Evolutionary conservation across 1,140 invertebrate genomes (phyloP).

Genomic region (Drosophila varians): DNA sequence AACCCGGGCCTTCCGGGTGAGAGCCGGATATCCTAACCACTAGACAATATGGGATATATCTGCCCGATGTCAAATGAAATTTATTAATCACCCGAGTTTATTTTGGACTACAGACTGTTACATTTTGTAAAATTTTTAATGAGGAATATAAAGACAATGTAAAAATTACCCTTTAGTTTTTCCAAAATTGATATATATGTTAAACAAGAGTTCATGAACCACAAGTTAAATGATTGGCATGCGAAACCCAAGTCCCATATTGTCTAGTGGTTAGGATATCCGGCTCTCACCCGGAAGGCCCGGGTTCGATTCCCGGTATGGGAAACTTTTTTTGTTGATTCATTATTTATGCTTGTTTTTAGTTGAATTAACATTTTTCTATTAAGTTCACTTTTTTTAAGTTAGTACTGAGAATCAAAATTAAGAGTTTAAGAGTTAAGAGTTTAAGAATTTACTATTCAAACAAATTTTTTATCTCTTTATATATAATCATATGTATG

Average conservation of each 20-base stretch:
- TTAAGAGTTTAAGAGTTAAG: too few species aligned
- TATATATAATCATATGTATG: too few species aligned
- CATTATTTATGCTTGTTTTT: background rate
- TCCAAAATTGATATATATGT: too few species aligned
- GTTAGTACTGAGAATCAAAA: too few species aligned
- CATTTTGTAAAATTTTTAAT: background rate
- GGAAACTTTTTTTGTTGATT: constrained; percentile 18
- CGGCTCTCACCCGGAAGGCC: constrained; percentile 93
- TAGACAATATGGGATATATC: constrained; percentile 84
- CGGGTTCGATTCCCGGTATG: constrained; percentile 91
- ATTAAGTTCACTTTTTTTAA: too few species aligned
- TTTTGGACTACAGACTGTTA: too few species aligned
- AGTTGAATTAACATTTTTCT: background rate
- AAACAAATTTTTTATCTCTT: too few species aligned
- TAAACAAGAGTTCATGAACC: too few species aligned
- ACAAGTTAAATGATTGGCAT: background rate
- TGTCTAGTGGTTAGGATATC: constrained; percentile 93
- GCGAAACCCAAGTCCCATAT: background rate
- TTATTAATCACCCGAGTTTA: too few species aligned
- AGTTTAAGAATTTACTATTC: too few species aligned
- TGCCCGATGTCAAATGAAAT: too few species aligned
- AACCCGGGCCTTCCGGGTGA: constrained; percentile 93
- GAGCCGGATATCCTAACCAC: constrained; percentile 94
- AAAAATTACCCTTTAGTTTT: too few species aligned
- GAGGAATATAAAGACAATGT: background rate